These are phyloP conservation scores for Drosophila acutilabella DNA, from an alignment of 2,888 invertebrate genomes.

Conservation along the genomic window DNA sequence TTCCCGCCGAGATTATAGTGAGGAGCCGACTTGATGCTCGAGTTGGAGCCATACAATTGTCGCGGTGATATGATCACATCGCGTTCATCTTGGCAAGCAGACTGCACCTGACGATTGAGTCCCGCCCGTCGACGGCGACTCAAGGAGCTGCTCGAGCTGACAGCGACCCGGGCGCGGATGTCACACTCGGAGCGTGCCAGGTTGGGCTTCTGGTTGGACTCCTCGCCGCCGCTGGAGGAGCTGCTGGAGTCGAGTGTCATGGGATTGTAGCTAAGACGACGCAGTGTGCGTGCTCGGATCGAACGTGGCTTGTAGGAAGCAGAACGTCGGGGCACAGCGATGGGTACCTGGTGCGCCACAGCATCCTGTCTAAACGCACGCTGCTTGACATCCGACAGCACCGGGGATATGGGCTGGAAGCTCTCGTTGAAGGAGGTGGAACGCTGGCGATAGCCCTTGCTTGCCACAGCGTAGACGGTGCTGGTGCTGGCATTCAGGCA, in stretches of 20 bases:
- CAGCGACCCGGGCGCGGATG: constrained; percentile 84
- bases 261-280: constrained; percentile 87
- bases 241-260: constrained; percentile 86
- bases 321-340: constrained; percentile 53
- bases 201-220: constrained; percentile 82
- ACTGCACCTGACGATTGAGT: constrained; percentile 82
- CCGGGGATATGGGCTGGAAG: constrained; percentile 83
- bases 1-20: constrained; percentile 83
- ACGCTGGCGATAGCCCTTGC: constrained; percentile 83
- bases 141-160: constrained; percentile 60
- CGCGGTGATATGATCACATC: constrained; percentile 75
- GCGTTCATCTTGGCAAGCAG: constrained; percentile 78
- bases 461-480: constrained; percentile 74
- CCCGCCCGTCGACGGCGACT: constrained; percentile 81
- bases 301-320: constrained; percentile 85
- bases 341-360: constrained; percentile 38
- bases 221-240: constrained; percentile 86
- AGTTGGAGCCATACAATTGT: constrained; percentile 85
- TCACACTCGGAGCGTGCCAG: constrained; percentile 87
- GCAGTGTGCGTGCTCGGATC: constrained; percentile 86
- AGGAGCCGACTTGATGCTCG: constrained; percentile 86
- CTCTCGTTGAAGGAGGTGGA: constrained; percentile 86
- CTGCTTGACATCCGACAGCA: constrained; percentile 68
- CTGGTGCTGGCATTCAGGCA: constrained; percentile 75
- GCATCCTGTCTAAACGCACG: constrained; percentile 56